A percentile compares a stretch with the other conserved stretches of the same genome.
Evolutionary conservation across 2,113 vertebrate genomes (phyloP).

Genomic region (Pachycephala philippinensis): DNA sequence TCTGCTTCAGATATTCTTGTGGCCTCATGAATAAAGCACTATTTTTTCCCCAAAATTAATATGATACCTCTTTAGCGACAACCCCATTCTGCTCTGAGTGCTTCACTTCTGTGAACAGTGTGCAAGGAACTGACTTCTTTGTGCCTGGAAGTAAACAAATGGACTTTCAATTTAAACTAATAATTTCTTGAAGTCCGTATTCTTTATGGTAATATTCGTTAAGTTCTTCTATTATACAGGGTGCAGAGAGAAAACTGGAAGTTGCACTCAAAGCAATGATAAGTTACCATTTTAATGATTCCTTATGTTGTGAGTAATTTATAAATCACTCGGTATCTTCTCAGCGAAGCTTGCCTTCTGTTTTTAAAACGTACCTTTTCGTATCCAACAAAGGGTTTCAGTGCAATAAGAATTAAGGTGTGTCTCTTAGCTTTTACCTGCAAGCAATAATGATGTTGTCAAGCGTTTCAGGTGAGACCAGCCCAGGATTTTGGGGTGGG

Average conservation of each 20-base stretch:
- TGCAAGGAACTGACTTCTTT: neutral
- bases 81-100: neutral
- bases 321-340: slow-evolving; percentile 72
- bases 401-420: slow-evolving; percentile 82
- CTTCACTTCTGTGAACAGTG: neutral
- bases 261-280: slow-evolving; percentile 60
- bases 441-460: slow-evolving; percentile 77
- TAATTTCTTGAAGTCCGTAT: neutral
- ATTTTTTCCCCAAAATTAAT: neutral
- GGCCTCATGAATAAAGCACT: neutral
- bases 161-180: neutral
- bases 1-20: neutral
- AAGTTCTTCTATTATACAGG: slow-evolving; percentile 28
- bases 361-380: slow-evolving; percentile 67
- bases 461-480: slow-evolving; percentile 73
- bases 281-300: slow-evolving; percentile 72
- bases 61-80: neutral
- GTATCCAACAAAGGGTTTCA: slow-evolving; percentile 78
- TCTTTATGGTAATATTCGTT: slow-evolving; percentile 23
- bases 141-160: neutral
- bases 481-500: slow-evolving; percentile 76
- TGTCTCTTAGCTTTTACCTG: slow-evolving; percentile 75
- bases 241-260: slow-evolving; percentile 54
- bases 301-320: slow-evolving; percentile 74
- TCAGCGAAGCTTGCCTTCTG: slow-evolving; percentile 54